Percentiles rank a stretch among this genome's conserved stretches.
Evolutionary conservation across 2,888 invertebrate genomes (phyloP).

Genomic region (Torymus auratus): DNA sequence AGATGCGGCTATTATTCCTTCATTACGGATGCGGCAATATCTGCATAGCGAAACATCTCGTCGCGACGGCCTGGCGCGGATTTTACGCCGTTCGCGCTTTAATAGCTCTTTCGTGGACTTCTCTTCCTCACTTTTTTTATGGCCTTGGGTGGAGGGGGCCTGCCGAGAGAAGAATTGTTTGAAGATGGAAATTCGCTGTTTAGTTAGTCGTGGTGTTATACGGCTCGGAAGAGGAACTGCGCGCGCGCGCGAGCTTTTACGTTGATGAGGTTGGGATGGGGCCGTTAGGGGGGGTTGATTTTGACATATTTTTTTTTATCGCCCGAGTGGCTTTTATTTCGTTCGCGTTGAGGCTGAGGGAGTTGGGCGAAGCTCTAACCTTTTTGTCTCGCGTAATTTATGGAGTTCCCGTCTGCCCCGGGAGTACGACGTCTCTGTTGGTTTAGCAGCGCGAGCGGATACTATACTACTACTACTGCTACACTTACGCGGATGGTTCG

Average conservation of each 20-base stretch:
- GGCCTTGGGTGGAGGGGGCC: too few relatives aligned
- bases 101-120: conserved; percentile 25
- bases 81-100: conserved; percentile 20
- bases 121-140: neutral
- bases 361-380: too few relatives aligned
- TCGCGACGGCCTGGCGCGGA: too few relatives aligned
- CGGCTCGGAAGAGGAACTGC: neutral
- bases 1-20: conserved; percentile 41
- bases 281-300: neutral
- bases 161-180: conserved; percentile 33
- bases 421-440: too few relatives aligned
- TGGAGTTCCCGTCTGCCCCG: too few relatives aligned
- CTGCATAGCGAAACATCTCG: conserved; percentile 23
- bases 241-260: conserved; percentile 13
- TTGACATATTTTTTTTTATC: conserved; percentile 4
- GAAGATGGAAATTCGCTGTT: conserved; percentile 51
- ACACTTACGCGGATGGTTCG: too few relatives aligned
- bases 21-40: conserved; percentile 37
- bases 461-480: too few relatives aligned
- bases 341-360: too few relatives aligned
- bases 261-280: conserved; percentile 18
- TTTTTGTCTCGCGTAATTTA: too few relatives aligned
- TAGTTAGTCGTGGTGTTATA: conserved; percentile 20
- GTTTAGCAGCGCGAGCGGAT: too few relatives aligned
- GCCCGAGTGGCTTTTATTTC: too few relatives aligned